Conservation (phyloP, 2,113 vertebrate species). For the Mugil cephalus region DNA sequence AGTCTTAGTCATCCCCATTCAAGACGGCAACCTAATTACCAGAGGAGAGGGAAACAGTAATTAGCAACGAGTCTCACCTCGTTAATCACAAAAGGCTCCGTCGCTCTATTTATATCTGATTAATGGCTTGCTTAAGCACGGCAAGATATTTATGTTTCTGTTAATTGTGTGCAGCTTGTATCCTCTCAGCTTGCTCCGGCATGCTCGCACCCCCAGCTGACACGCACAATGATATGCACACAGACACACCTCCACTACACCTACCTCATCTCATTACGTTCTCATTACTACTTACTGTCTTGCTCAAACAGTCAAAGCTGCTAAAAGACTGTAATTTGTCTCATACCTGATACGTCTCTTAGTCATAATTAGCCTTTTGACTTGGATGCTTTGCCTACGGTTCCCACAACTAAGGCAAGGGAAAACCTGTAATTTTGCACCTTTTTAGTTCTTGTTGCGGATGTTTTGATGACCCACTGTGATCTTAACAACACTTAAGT, state of each 20-base stretch:
- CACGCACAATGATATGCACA: constrained; percentile 28
- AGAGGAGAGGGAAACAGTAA: constrained; percentile 97
- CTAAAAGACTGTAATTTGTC: constrained; percentile 52
- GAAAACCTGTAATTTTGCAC: neutral
- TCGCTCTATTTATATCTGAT: constrained; percentile 98
- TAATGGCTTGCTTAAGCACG: constrained; percentile 95
- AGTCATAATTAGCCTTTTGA: constrained; percentile 51
- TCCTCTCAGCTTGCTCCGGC: constrained; percentile 77
- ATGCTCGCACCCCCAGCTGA: constrained; percentile 79
- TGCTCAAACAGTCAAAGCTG: constrained; percentile 62
- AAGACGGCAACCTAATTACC: constrained; percentile 97
- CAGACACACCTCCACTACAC: constrained; percentile 40
- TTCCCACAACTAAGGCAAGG: constrained; percentile 2
- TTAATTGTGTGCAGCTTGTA: constrained; percentile 95
- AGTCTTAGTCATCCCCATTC: constrained; percentile 93
- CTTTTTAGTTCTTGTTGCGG: constrained; percentile 16
- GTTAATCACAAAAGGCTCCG: constrained; percentile 99
- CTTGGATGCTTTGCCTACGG: neutral
- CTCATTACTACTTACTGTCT: constrained; percentile 62
- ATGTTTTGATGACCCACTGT: neutral
- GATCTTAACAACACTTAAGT: neutral
- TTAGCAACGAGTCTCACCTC: constrained; percentile 98
- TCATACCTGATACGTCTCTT: constrained; percentile 48
- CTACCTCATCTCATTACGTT: constrained; percentile 59
- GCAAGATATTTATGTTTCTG: constrained; percentile 93